Evolutionary conservation across 2,113 vertebrate genomes (phyloP).

Genomic region (Gadus macrocephalus): DNA sequence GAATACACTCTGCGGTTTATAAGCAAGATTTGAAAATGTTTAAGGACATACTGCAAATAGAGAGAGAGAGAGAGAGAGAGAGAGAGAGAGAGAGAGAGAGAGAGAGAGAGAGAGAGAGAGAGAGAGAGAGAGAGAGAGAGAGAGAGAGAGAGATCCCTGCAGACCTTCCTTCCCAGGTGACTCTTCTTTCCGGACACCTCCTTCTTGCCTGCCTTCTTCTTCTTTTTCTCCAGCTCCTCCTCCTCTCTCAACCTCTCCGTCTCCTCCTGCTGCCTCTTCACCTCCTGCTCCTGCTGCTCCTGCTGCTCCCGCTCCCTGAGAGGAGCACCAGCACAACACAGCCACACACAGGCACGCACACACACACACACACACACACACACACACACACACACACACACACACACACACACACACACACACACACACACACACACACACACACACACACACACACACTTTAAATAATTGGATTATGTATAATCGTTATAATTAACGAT

Average conservation of each 20-base stretch:
- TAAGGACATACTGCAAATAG: too few relatives aligned
- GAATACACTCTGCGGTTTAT: too few relatives aligned
- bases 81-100: too few relatives aligned
- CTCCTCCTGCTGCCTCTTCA: background rate
- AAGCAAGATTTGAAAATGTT: too few relatives aligned
- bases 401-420: background rate
- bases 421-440: background rate
- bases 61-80: too few relatives aligned
- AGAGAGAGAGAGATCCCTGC: too few relatives aligned
- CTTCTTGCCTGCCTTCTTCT: background rate
- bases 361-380: background rate
- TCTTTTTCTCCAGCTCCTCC: background rate
- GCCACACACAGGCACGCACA: background rate
- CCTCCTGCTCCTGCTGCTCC: background rate
- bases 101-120: too few relatives aligned
- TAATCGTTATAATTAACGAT: too few relatives aligned
- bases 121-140: too few relatives aligned
- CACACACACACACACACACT: conserved; percentile 1
- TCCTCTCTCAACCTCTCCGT: background rate
- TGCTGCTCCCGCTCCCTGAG: background rate
- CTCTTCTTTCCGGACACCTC: background rate
- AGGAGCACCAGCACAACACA: background rate
- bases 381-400: background rate
- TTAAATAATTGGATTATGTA: too few relatives aligned
- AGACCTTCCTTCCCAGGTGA: background rate